Evolutionary conservation across 2,113 vertebrate genomes (phyloP), one percentile per base, ranked within the genome.

Genomic region (Phylloscopus trochiloides): DNA sequence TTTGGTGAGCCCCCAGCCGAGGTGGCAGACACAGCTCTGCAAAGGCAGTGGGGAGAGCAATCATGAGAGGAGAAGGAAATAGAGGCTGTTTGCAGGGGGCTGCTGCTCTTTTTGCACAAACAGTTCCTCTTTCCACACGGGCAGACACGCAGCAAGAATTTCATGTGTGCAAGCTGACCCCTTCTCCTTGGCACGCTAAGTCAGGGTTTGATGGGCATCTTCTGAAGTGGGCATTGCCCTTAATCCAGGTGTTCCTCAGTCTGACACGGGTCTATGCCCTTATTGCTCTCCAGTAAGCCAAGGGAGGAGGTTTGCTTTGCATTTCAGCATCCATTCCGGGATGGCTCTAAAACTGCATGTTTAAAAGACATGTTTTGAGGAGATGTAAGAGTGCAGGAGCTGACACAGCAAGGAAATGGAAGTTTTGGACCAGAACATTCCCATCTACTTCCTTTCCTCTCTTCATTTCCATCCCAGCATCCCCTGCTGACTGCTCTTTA

Each of bases 61-160:
- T 3, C 12, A 8, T 3, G 4, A 76, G 67, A 63, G 25, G 21
- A 68, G 77, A 50, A 70, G 68, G 86, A 86, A 90, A 86, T 17
- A 55, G 62, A 91, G 52, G 50, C 75, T 76, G 38, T 55, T 95
- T 58, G 73, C 40, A 54, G 85, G 29, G 40, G 62, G 48, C 45
- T 83, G 32, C 68, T 75, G 48, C 71, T 86, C 71, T 86, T 82
- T 85, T 57, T 59, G 59, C 47, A 29, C 45, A 48, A 45, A 62
- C 1, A 34, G 52, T 67, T 96, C 24, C 6, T 77, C 65, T 77
- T 88, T 51, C 59, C 3, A 1, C 20, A 4, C 10, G 31, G 42
- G 50, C 0, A 0, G 50, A 65, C 17, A 18, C 0, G 0, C 31
- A 70, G 72, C 42, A 31, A 11, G 58, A 47, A 40, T 55, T 90